phyloP scores from a whole-genome alignment of 2,113 vertebrate species.

The Melospiza melodia region DNA sequence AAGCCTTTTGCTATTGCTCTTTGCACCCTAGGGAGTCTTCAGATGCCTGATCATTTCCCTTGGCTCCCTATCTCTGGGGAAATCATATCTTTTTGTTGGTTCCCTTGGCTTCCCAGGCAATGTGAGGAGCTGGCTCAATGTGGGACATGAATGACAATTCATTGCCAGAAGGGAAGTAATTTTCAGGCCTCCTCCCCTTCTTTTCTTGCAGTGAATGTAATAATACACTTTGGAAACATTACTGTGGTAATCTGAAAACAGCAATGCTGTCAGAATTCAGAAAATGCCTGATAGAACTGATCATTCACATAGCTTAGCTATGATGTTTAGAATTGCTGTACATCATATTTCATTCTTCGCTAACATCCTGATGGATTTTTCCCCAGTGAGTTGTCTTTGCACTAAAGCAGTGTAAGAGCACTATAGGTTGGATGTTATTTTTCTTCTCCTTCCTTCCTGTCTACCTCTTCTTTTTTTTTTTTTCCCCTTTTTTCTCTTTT shows the following conservation, averaged over 20 bases:
- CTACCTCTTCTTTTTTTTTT: neutral
- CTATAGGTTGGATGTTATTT: neutral
- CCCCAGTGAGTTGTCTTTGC: neutral
- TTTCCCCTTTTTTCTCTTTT: neutral
- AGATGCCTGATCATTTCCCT: conserved; percentile 44
- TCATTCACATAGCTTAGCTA: neutral
- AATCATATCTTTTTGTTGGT: conserved; percentile 43
- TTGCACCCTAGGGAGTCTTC: conserved; percentile 33
- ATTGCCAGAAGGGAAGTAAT: conserved; percentile 50
- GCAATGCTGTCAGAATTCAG: conserved; percentile 33
- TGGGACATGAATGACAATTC: conserved; percentile 46
- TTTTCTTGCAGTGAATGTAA: conserved; percentile 47
- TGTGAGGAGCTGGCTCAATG: conserved; percentile 3
- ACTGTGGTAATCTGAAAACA: conserved; percentile 42
- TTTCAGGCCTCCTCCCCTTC: conserved; percentile 30
- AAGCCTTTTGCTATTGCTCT: conserved; percentile 48
- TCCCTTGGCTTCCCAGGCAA: conserved; percentile 49
- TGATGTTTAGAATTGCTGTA: neutral
- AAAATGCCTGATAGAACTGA: conserved; percentile 12
- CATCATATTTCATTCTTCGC: conserved; percentile 27
- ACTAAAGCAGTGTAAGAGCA: neutral
- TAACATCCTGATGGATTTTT: conserved; percentile 14
- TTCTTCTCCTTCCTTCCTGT: neutral
- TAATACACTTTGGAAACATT: conserved; percentile 48
- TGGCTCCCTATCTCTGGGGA: conserved; percentile 31